Base-by-base conservation (phyloP, 2,113 vertebrate genomes). In the Progne subis region DNA sequence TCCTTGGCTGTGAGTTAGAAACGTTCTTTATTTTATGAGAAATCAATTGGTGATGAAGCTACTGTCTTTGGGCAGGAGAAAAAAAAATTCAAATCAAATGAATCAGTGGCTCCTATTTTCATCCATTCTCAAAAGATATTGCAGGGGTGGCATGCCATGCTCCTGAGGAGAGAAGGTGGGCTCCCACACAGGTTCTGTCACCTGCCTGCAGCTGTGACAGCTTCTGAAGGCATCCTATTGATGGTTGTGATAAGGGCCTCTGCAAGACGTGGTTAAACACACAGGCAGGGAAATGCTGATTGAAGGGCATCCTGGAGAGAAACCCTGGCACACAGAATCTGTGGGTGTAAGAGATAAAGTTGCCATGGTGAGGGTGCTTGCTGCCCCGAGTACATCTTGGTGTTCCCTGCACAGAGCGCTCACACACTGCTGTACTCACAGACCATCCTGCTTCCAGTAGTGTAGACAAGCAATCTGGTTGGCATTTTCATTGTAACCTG, bases 341-440 rank as follows among this genome's bases (percentile, higher is more conserved):
- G 96, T 96, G 94, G 93, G 94, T 95, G 92, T 94, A 53, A 75
- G 82, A 95, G 72, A 88, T n/a, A 93, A 94, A 96, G 96, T 96
- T 97, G 88, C 95, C 88, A 93, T 97, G 94, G 90, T 96, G 93
- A 96, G 80, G 78, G 72, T 90, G 57, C 90, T 90, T 79, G 88
- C 90, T 94, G 69, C 94, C 90, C 76, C 88, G 87, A 84, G 82
- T 57, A 72, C 80, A 64, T 93, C 60, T 75, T 1, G 0, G 37
- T 83, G 90, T 57, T 94, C 79, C 75, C 59, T 56, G 4, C 21
- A 83, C 49, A 39, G 31, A 69, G 26, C 29, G 59, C 81, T 92
- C 55, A 5, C 79, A 69, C 32, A 25, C 71, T 82, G 68, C 90
- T 90, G 31, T 95, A 50, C 71, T 88, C 53, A 41, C 68, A 86